Conservation (phyloP, 2,888 invertebrate genomes). For the Heliconius sara region DNA sequence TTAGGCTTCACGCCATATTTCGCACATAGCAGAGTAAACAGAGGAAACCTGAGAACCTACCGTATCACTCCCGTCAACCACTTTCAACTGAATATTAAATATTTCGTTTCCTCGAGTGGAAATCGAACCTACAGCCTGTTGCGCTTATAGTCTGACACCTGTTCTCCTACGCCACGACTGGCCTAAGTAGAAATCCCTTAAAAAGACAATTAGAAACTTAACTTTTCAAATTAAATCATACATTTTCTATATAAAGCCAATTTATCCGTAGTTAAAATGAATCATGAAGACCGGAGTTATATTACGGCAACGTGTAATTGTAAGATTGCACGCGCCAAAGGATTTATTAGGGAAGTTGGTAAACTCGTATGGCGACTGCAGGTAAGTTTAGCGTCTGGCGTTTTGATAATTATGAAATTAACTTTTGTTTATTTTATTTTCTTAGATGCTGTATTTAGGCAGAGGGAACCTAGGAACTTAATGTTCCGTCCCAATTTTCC, state of each 20-base stretch:
- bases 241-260: constrained; percentile 16
- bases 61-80: too few species aligned
- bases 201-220: background rate
- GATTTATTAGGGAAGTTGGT: constrained; percentile 51
- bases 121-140: too few species aligned
- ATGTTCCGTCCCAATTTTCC: background rate
- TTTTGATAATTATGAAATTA: constrained; percentile 16
- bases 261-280: constrained; percentile 28
- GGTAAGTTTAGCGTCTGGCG: constrained; percentile 10
- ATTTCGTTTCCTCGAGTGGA: too few species aligned
- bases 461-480: background rate
- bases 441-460: too few species aligned
- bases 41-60: too few species aligned
- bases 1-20: too few species aligned
- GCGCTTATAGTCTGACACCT: too few species aligned
- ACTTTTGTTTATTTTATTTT: background rate
- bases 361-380: constrained; percentile 35
- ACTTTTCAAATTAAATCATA: background rate
- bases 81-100: too few species aligned
- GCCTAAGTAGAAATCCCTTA: background rate
- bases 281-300: constrained; percentile 25
- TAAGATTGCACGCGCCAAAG: constrained; percentile 44
- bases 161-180: too few species aligned
- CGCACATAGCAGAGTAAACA: too few species aligned
- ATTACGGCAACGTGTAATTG: constrained; percentile 38